Evolutionary conservation across 2,888 invertebrate genomes (phyloP), one percentile per base, ranked within the genome.

Genomic region (Melinaea marsaeus): DNA sequence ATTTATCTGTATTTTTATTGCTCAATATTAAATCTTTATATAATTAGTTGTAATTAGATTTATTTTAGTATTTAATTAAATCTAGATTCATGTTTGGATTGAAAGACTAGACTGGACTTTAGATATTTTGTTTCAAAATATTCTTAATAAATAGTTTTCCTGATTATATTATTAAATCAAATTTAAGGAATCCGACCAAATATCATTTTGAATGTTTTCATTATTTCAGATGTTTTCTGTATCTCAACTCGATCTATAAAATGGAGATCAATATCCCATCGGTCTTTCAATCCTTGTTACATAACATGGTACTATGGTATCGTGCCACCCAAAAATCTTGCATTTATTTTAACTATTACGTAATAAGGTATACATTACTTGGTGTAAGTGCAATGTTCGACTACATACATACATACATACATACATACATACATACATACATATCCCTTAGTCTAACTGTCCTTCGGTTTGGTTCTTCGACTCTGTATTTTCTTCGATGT

Each of bases 301-400:
- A 57, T 45, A 60, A 35, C 11, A 63, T 64, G 61, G 57, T 61
- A 64, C 42, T 11, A 34, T 54, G 55, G 63, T 69, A 65, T 69
- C 75, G 82, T 80, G 79, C 83, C 85, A 84, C 86, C 88, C 88
- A 89, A 88, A 88, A 84, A 88, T 83, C 80, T 85, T 88, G 86
- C 87, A 88, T 89, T 89, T 88, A 88, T 78, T 76, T 69, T 70
- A 81, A 78, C 78, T 83, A 80, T 78, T 81, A 81, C 72, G 75
- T 71, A 61, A 61, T 85, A 83, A 83, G 82, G 80, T 75, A 79
- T 72, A 75, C 74, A 75, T 70, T 72, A 75, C 77, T 82, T 78
- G 84, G 75, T 80, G 75, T 79, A 79, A 84, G 88, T 88, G 88
- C 87, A 88, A 88, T 88, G 87, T 77, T 78, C 22, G 22, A 22